Evolutionary conservation across 2,797 vertebrate genomes (phyloP).

Genomic region (Tenualosa ilisha): DNA sequence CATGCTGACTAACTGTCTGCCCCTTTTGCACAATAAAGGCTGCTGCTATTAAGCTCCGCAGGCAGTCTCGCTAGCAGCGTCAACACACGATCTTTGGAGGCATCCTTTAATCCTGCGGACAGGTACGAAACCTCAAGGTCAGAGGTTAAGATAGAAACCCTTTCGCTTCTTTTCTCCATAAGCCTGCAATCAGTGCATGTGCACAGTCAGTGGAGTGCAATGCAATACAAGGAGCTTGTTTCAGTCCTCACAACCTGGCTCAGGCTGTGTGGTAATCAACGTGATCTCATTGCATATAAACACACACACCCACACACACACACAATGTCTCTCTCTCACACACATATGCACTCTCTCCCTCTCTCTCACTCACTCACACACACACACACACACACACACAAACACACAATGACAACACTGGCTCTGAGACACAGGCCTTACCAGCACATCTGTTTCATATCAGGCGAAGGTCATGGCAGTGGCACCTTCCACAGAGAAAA

Average conservation of each 20-base stretch:
- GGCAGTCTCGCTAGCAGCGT: neutral
- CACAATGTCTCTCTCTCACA: constrained; percentile 9
- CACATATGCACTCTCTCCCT: neutral
- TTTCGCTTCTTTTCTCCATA: neutral
- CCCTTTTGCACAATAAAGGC: constrained; percentile 31
- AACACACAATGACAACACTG: constrained; percentile 14
- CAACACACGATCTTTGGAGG: neutral
- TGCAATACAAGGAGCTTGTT: constrained; percentile 14
- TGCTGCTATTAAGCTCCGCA: constrained; percentile 13
- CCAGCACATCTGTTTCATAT: constrained; percentile 45
- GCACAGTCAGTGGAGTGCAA: neutral
- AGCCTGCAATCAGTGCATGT: neutral
- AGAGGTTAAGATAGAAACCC: neutral
- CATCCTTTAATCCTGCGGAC: neutral
- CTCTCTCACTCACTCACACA: constrained; percentile 26
- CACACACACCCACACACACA: constrained; percentile 35
- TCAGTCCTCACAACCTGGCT: neutral
- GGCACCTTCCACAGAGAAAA: neutral
- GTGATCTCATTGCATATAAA: constrained; percentile 22
- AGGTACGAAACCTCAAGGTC: neutral
- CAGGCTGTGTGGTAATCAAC: neutral
- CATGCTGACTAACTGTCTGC: constrained; percentile 24
- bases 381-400: constrained; percentile 14
- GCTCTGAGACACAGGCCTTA: constrained; percentile 24
- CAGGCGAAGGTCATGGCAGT: neutral